Evolutionary conservation across 1,140 invertebrate species (phyloP).

Genomic region (Trissolcus basalis): DNA sequence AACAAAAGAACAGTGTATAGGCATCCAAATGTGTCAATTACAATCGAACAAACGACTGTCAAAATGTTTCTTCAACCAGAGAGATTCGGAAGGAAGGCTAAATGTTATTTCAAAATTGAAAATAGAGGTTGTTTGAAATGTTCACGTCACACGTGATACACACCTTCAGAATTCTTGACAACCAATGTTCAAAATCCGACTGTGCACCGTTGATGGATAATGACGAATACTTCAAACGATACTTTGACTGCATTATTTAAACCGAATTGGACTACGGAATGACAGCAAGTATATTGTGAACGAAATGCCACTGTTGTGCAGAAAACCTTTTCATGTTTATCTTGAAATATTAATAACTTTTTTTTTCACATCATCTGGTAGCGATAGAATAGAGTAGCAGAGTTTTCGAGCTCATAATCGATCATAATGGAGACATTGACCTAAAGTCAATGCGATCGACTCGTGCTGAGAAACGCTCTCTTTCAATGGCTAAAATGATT

Average conservation of each 20-base stretch:
- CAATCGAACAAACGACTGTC: not conserved
- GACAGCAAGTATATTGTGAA: constrained; percentile 14
- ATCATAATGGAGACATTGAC: constrained; percentile 42
- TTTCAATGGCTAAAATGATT: not conserved
- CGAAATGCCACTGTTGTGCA: constrained; percentile 4
- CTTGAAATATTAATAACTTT: too few species aligned
- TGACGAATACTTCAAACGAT: constrained; percentile 36
- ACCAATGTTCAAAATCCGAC: constrained; percentile 11
- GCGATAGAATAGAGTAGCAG: too few species aligned
- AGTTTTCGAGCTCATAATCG: constrained; percentile 12
- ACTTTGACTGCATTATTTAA: constrained; percentile 29
- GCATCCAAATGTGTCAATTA: too few species aligned
- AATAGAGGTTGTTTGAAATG: constrained; percentile 22
- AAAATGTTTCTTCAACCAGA: not conserved
- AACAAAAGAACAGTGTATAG: too few species aligned
- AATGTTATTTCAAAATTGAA: constrained; percentile 6
- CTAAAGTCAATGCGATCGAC: constrained; percentile 23
- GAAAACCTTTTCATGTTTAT: too few species aligned
- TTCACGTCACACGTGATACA: constrained; percentile 20
- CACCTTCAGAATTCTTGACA: constrained; percentile 24
- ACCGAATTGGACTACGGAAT: constrained; percentile 28
- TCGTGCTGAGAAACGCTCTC: constrained; percentile 38
- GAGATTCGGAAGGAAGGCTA: not conserved
- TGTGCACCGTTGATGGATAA: constrained; percentile 35
- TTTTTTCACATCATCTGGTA: too few species aligned